phyloP scores from a whole-genome alignment of 2,888 invertebrate species.

The Lepeophtheirus nordmannii region DNA sequence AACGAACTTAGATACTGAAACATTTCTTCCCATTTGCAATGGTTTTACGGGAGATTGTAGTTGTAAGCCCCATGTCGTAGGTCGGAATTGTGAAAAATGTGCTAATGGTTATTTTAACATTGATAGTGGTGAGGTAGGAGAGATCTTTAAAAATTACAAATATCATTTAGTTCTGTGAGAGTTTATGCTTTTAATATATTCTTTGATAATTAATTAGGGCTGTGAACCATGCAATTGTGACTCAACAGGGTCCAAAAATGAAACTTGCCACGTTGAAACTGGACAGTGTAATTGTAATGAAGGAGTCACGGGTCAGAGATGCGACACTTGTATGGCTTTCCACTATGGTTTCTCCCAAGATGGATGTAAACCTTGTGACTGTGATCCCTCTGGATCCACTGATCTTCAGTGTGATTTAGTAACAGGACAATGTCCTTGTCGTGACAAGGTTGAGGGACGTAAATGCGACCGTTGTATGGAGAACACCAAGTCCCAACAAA shows the following conservation, averaged over 20 bases:
- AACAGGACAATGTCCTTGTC: slow-evolving; percentile 31
- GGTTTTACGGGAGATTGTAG: slow-evolving; percentile 55
- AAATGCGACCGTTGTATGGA: slow-evolving; percentile 91
- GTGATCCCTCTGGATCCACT: slow-evolving; percentile 72
- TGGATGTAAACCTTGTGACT: slow-evolving; percentile 63
- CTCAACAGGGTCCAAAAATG: slow-evolving; percentile 50
- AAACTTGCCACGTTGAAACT: slow-evolving; percentile 52
- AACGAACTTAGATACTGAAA: slow-evolving; percentile 31
- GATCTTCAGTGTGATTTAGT: slow-evolving; percentile 56
- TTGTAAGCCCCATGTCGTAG: slow-evolving; percentile 60
- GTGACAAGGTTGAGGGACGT: slow-evolving; percentile 59
- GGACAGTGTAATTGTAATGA: slow-evolving; percentile 56
- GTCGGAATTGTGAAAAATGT: slow-evolving; percentile 60
- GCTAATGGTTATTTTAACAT: slow-evolving; percentile 70
- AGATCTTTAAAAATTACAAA: not conserved
- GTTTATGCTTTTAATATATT: slow-evolving; percentile 14
- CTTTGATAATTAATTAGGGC: slow-evolving; percentile 35
- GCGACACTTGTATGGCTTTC: slow-evolving; percentile 52
- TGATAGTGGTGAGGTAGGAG: slow-evolving; percentile 48
- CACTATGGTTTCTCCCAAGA: slow-evolving; percentile 50
- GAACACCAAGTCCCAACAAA: slow-evolving; percentile 47
- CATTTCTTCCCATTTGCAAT: slow-evolving; percentile 49
- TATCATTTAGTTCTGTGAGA: not conserved
- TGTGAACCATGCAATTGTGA: slow-evolving; percentile 68
- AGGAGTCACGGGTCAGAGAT: slow-evolving; percentile 61